Percentiles rank a stretch among this genome's conserved stretches.
phyloP scores from a whole-genome alignment of 2,113 vertebrate genomes.

The Brachyhypopomus gauderio region DNA sequence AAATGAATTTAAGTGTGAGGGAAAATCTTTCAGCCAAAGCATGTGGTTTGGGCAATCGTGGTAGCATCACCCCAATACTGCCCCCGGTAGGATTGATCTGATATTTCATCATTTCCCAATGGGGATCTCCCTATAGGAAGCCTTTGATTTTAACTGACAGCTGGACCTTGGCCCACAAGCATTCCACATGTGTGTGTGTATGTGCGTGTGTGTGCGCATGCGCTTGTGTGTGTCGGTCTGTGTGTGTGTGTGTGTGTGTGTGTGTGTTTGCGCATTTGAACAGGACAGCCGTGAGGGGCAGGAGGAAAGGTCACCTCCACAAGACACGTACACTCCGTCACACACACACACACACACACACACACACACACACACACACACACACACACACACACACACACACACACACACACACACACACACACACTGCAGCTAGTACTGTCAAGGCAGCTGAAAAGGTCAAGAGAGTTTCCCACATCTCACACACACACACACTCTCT shows the following conservation, averaged over 20 bases:
- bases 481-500: constrained; percentile 34
- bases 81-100: constrained; percentile 2
- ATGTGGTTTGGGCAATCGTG: neutral
- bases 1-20: neutral
- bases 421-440: constrained; percentile 54
- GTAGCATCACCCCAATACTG: neutral
- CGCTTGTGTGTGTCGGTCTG: constrained; percentile 22
- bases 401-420: constrained; percentile 38
- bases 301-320: constrained; percentile 72
- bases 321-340: constrained; percentile 47
- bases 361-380: neutral
- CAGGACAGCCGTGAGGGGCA: constrained; percentile 52
- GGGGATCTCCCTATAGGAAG: constrained; percentile 12
- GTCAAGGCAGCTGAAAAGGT: constrained; percentile 78
- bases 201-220: constrained; percentile 1
- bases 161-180: constrained; percentile 11
- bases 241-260: constrained; percentile 15
- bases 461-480: constrained; percentile 66
- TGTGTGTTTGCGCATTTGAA: constrained; percentile 11
- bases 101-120: constrained; percentile 31
- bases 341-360: constrained; percentile 35
- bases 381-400: constrained; percentile 25
- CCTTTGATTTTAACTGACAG: constrained; percentile 31
- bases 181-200: neutral
- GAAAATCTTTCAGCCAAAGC: neutral